Conservation (phyloP, 2,888 invertebrate species). For the Aquatica leii region DNA sequence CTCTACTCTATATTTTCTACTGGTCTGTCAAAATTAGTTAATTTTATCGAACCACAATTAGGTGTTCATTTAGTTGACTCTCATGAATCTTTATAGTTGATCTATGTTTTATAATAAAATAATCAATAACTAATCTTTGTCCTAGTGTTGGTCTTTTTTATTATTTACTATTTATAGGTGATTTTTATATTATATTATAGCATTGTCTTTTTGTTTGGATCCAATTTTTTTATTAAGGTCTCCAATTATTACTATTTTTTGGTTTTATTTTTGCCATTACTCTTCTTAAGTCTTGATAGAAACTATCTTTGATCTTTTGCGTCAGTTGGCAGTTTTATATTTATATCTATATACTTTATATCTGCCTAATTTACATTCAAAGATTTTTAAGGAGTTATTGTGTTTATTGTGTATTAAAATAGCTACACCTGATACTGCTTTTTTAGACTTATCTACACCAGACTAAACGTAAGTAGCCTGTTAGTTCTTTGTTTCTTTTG, state of each 20-base stretch:
- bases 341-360: slow-evolving; percentile 3
- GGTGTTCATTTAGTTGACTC: slow-evolving; percentile 6
- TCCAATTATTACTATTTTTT: slow-evolving; percentile 6
- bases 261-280: background rate
- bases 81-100: slow-evolving; percentile 10
- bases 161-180: slow-evolving; percentile 10
- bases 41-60: background rate
- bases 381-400: background rate
- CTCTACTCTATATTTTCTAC: slow-evolving; percentile 6
- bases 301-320: background rate
- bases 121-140: slow-evolving; percentile 10
- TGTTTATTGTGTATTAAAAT: slow-evolving; percentile 9
- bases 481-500: slow-evolving; percentile 23
- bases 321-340: slow-evolving; percentile 9
- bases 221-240: background rate
- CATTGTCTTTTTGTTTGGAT: background rate
- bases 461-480: slow-evolving; percentile 32
- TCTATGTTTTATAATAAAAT: slow-evolving; percentile 16
- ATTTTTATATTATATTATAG: slow-evolving; percentile 8
- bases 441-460: slow-evolving; percentile 31
- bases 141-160: slow-evolving; percentile 5
- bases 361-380: background rate
- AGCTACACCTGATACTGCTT: slow-evolving; percentile 24
- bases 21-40: background rate
- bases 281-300: background rate